A percentile compares a stretch with the other conserved stretches of the same genome.
phyloP scores from a whole-genome alignment of 2,797 vertebrate species.

The Labroides dimidiatus region DNA sequence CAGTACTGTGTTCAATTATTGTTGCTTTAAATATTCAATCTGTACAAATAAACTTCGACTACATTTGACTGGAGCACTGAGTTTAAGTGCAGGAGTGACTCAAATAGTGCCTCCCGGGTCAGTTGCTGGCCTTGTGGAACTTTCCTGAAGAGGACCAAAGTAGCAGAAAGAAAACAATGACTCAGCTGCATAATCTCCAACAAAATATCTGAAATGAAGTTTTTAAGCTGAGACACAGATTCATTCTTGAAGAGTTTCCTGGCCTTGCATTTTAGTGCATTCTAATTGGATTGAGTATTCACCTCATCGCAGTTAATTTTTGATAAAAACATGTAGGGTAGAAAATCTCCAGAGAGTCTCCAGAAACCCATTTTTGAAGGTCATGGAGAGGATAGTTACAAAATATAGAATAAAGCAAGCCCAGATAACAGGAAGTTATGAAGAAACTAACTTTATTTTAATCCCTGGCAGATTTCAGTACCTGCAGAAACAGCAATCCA shows the following conservation, averaged over 20 bases:
- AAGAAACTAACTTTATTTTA: not conserved
- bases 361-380: constrained; percentile 10
- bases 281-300: not conserved
- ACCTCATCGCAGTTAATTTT: constrained; percentile 12
- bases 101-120: too few relatives aligned
- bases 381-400: constrained; percentile 7
- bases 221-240: too few relatives aligned
- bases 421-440: not conserved
- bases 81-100: too few relatives aligned
- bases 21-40: too few relatives aligned
- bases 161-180: not conserved
- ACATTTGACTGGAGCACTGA: too few relatives aligned
- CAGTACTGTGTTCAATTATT: too few relatives aligned
- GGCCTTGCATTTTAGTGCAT: not conserved
- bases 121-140: not conserved
- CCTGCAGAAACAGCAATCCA: not conserved
- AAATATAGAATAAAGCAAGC: constrained; percentile 4
- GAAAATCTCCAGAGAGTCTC: constrained; percentile 12
- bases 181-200: not conserved
- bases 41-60: too few relatives aligned
- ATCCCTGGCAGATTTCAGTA: constrained; percentile 2
- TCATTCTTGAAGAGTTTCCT: not conserved
- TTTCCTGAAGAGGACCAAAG: not conserved
- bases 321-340: constrained; percentile 8
- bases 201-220: too few relatives aligned